Evolutionary conservation across 2,797 vertebrate genomes (phyloP), one percentile per base, ranked within the genome.

Genomic region (Peromyscus melanophrys): DNA sequence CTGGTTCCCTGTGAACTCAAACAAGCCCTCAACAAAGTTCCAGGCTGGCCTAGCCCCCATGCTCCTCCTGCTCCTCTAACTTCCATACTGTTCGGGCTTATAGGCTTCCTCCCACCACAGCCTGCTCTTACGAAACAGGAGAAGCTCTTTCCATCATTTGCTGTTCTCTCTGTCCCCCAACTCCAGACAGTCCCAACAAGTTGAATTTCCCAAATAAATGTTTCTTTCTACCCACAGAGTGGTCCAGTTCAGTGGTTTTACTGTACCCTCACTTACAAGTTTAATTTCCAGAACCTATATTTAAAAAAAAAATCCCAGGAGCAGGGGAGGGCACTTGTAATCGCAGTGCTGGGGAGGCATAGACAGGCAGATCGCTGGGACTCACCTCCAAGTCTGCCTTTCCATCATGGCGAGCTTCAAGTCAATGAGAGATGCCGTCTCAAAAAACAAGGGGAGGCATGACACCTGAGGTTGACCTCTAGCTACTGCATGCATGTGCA

Each of bases 261-360:
- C n/a, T 40, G n/a, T 29, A 25, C n/a, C 13, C n/a, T 59, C 23
- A 40, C n/a, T 34, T 71, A 37, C 11, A 40, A 16, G n/a, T 16
- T 40, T 40, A 46, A 7, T 46, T 40, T 43, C 8, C 29, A 46
- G 40, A 31, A 21, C 16, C 57, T 61, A 43, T 16, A n/a, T 55
- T 81, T 49, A 25, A 40, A 61, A 83, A 40, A 61, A 27, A 82
- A 61, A 29, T 16, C 19, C 61, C 40, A 17, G 55, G 13, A 16
- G 12, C 25, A 12, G 23, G 19, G 1, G 13, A 61, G 1, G 25
- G 23, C 55, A 7, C 29, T 46, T 65, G 27, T 49, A 65, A 21
- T 29, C 0, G 3, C 29, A 1, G 17, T 34, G 5, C 40, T 34
- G 40, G 82, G 16, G 11, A 65, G 27, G 1, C 43, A 19, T 19